phyloP scores from a whole-genome alignment of 1,140 invertebrate genomes.

The Listronotus oregonensis region DNA sequence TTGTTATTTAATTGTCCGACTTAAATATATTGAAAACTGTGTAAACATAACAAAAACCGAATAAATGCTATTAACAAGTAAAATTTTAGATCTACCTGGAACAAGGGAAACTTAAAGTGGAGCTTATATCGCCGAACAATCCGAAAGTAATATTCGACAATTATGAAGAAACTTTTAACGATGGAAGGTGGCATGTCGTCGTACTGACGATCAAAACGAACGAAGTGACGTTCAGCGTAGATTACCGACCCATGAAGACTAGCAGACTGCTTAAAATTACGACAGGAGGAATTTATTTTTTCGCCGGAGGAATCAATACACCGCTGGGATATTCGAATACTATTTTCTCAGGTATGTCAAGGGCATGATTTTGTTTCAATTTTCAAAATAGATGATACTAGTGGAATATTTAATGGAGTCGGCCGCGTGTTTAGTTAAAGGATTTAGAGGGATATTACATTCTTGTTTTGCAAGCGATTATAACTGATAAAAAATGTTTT shows the following conservation, averaged over 20 bases:
- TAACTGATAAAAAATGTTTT: too few relatives aligned
- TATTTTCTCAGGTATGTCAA: conserved; percentile 55
- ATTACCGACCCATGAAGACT: conserved; percentile 81
- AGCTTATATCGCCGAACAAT: conserved; percentile 69
- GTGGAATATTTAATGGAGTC: too few relatives aligned
- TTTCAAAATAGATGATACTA: too few relatives aligned
- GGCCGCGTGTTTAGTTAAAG: too few relatives aligned
- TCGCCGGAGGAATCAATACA: conserved; percentile 64
- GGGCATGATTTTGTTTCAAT: too few relatives aligned
- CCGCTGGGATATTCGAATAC: conserved; percentile 55
- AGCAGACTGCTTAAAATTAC: conserved; percentile 72
- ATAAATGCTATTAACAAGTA: not conserved
- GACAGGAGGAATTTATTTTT: conserved; percentile 77
- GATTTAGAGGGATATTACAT: too few relatives aligned
- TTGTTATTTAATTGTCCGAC: too few relatives aligned
- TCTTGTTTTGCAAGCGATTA: too few relatives aligned
- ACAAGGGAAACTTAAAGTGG: conserved; percentile 81
- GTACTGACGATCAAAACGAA: conserved; percentile 76
- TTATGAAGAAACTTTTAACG: conserved; percentile 83
- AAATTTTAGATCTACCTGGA: conserved; percentile 72
- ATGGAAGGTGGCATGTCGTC: conserved; percentile 87
- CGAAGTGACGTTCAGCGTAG: conserved; percentile 72
- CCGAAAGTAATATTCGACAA: conserved; percentile 77
- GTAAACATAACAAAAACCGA: too few relatives aligned
- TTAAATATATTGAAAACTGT: too few relatives aligned